Percentiles rank a stretch among this genome's conserved stretches.
These are phyloP conservation scores for Hypocryptadius cinnamomeus DNA, from an alignment of 2,113 vertebrate species.

Conservation along the genomic window DNA sequence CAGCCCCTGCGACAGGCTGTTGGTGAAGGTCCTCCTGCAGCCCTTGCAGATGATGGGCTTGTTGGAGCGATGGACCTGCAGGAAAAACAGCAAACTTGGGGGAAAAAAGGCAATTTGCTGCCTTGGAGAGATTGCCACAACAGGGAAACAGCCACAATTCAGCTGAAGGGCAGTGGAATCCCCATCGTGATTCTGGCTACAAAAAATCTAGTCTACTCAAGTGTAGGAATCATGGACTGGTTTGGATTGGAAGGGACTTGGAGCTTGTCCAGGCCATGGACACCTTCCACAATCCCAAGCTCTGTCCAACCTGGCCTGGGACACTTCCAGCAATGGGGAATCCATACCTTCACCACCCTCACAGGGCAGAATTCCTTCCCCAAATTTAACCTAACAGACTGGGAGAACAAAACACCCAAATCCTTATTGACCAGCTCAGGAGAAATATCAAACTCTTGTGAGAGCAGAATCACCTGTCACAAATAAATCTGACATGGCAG, in stretches of 20 bases:
- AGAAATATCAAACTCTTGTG: neutral
- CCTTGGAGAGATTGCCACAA: neutral
- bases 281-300: no score
- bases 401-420: neutral
- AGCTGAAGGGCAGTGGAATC: neutral
- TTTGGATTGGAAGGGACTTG: neutral
- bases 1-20: constrained; percentile 81
- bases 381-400: no score
- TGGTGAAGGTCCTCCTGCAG: constrained; percentile 87
- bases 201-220: neutral
- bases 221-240: neutral
- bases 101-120: fast-evolving
- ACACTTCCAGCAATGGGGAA: no score
- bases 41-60: constrained; percentile 93
- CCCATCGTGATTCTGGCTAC: fast-evolving
- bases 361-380: no score
- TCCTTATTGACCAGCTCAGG: neutral
- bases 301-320: no score
- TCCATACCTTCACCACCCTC: no score
- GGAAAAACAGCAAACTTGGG: neutral
- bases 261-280: no score
- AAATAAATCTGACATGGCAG: no score
- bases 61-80: constrained; percentile 90
- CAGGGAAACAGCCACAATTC: no score
- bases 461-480: no score